These are phyloP conservation scores for Drosophila lutescens DNA, from an alignment of 2,888 invertebrate genomes.

Conservation along the genomic window DNA sequence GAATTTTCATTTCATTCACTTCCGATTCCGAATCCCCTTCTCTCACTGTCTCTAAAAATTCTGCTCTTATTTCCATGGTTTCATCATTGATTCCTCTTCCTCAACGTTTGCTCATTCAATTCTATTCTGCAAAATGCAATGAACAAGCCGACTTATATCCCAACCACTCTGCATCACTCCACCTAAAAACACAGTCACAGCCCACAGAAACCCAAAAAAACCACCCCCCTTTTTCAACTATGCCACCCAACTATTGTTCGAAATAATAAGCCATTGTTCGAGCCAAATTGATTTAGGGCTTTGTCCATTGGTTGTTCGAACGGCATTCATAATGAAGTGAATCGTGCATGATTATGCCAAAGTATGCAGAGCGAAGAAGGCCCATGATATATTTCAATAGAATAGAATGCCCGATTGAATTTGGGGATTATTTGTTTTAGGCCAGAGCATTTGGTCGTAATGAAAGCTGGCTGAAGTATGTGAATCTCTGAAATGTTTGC, in stretches of 20 bases:
- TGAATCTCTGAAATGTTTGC: neutral
- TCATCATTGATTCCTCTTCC: slow-evolving; percentile 35
- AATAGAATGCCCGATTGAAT: slow-evolving; percentile 28
- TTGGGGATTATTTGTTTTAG: slow-evolving; percentile 31
- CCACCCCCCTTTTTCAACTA: slow-evolving; percentile 7
- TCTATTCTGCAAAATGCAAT: slow-evolving; percentile 40
- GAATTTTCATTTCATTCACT: slow-evolving; percentile 44
- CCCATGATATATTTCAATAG: slow-evolving; percentile 27
- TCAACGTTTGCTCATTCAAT: slow-evolving; percentile 28
- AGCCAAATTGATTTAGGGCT: slow-evolving; percentile 69
- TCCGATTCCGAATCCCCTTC: slow-evolving; percentile 18
- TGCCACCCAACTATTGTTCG: slow-evolving; percentile 59
- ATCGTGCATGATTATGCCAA: slow-evolving; percentile 39
- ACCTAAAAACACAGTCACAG: slow-evolving; percentile 26
- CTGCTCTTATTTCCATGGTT: slow-evolving; percentile 36
- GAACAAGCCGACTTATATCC: slow-evolving; percentile 40
- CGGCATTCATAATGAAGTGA: slow-evolving; percentile 39
- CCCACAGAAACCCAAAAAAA: neutral
- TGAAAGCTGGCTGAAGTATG: neutral
- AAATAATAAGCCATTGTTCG: slow-evolving; percentile 65
- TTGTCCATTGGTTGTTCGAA: slow-evolving; percentile 22
- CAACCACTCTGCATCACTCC: slow-evolving; percentile 26
- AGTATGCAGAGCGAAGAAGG: slow-evolving; percentile 25
- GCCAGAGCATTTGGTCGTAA: slow-evolving; percentile 2
- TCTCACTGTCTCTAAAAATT: slow-evolving; percentile 9